These are phyloP conservation scores for Polymixis flavicincta DNA, from an alignment of 2,888 invertebrate genomes.

Conservation along the genomic window DNA sequence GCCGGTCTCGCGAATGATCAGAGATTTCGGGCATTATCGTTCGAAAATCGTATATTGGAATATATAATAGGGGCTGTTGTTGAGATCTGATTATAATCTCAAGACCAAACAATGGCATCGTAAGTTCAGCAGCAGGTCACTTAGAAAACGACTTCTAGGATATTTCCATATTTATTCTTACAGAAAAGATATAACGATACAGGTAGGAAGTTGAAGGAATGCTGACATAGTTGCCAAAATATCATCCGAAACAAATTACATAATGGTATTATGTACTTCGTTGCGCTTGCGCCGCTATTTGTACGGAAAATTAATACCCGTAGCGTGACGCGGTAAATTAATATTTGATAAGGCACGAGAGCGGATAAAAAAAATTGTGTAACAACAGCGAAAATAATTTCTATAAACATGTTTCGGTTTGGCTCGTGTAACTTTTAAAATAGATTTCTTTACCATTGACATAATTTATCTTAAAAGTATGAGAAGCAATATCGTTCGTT, in stretches of 20 bases:
- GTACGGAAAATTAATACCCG: slow-evolving; percentile 65
- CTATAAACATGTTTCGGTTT: slow-evolving; percentile 17
- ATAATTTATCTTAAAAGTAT: not conserved
- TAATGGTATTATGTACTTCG: slow-evolving; percentile 47
- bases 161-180: not conserved
- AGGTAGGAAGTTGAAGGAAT: not conserved
- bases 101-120: not conserved
- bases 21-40: not conserved
- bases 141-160: not conserved
- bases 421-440: slow-evolving; percentile 22
- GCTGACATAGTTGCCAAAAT: slow-evolving; percentile 27
- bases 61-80: not conserved
- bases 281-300: slow-evolving; percentile 57
- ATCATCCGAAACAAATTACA: slow-evolving; percentile 41
- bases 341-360: slow-evolving; percentile 70
- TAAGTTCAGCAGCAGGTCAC: not conserved
- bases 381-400: slow-evolving; percentile 45
- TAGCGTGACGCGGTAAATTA: slow-evolving; percentile 71
- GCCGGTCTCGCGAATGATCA: not conserved
- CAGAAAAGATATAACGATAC: not conserved
- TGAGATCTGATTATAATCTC: not conserved
- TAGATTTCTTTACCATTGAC: slow-evolving; percentile 10
- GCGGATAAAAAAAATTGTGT: slow-evolving; percentile 40
- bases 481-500: not conserved
- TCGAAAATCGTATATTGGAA: not conserved